These are phyloP conservation scores for Anguilla marmorata DNA, from an alignment of 2,797 vertebrate species.

Conservation along the genomic window DNA sequence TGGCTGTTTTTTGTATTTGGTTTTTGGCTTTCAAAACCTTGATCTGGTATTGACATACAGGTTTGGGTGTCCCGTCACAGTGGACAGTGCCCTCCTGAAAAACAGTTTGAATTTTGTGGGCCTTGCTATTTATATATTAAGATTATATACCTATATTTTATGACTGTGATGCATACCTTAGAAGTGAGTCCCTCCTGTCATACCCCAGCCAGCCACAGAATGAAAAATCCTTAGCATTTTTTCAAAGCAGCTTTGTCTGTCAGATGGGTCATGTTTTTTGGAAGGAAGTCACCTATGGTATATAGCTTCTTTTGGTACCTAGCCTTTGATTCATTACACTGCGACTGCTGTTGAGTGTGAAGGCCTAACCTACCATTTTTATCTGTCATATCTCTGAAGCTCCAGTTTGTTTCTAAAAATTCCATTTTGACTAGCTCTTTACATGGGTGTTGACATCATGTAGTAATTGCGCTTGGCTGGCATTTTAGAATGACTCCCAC, in stretches of 20 bases:
- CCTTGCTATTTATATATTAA: background rate
- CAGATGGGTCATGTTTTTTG: constrained; percentile 38
- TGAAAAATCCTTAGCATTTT: background rate
- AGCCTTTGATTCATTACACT: background rate
- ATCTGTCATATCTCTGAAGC: constrained; percentile 15
- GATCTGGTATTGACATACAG: background rate
- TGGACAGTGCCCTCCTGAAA: background rate
- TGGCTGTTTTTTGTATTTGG: background rate
- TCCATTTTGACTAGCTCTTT: background rate
- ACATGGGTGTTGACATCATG: constrained; percentile 5
- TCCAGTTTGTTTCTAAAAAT: background rate
- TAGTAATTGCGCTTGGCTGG: background rate
- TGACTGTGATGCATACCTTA: background rate
- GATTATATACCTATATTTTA: background rate
- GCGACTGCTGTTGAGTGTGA: background rate
- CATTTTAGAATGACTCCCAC: constrained; percentile 10
- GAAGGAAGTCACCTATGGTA: constrained; percentile 4
- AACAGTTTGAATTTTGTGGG: background rate
- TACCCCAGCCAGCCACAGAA: background rate
- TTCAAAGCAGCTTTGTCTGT: background rate
- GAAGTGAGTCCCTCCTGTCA: background rate
- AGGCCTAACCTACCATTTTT: background rate
- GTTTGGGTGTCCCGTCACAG: background rate
- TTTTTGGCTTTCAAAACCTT: background rate
- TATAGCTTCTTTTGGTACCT: background rate